These are phyloP conservation scores for Mamestra brassicae DNA, from an alignment of 2,888 invertebrate species.

Conservation along the genomic window DNA sequence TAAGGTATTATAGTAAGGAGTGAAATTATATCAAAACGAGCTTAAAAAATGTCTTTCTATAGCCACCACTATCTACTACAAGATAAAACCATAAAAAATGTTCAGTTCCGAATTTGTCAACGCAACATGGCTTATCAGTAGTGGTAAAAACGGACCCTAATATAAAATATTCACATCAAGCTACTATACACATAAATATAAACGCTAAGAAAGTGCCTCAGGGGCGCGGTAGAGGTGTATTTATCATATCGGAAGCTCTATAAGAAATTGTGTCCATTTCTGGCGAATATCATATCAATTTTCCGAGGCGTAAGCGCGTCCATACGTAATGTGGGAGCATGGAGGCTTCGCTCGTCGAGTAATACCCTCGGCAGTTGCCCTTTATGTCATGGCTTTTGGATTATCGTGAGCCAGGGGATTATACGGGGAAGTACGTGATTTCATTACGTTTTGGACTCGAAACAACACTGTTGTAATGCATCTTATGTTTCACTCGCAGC, in stretches of 20 bases:
- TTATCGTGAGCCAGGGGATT: slow-evolving; percentile 59
- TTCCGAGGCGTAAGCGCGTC: slow-evolving; percentile 15
- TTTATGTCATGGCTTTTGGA: slow-evolving; percentile 48
- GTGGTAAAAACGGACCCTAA: slow-evolving; percentile 35
- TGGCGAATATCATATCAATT: slow-evolving; percentile 51
- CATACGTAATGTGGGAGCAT: slow-evolving; percentile 25
- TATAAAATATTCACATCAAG: slow-evolving; percentile 54
- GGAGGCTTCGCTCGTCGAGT: slow-evolving; percentile 28
- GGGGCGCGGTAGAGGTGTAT: slow-evolving; percentile 30
- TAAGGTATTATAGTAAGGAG: no score
- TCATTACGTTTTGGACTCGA: slow-evolving; percentile 48
- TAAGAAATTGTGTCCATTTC: slow-evolving; percentile 54
- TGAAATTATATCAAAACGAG: neutral
- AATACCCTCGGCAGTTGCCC: slow-evolving; percentile 48
- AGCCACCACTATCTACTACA: slow-evolving; percentile 8
- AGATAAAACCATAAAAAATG: slow-evolving; percentile 39
- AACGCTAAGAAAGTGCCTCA: slow-evolving; percentile 21
- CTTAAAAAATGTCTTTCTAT: neutral
- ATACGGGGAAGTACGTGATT: slow-evolving; percentile 62
- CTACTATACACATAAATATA: slow-evolving; percentile 23
- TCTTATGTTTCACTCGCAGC: slow-evolving; percentile 48
- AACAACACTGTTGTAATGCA: slow-evolving; percentile 54
- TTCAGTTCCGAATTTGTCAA: slow-evolving; percentile 27
- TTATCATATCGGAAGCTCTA: slow-evolving; percentile 34
- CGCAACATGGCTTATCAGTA: slow-evolving; percentile 42